Evolutionary conservation across 1,140 invertebrate genomes (phyloP).

Genomic region (Coenobita brevimanus): DNA sequence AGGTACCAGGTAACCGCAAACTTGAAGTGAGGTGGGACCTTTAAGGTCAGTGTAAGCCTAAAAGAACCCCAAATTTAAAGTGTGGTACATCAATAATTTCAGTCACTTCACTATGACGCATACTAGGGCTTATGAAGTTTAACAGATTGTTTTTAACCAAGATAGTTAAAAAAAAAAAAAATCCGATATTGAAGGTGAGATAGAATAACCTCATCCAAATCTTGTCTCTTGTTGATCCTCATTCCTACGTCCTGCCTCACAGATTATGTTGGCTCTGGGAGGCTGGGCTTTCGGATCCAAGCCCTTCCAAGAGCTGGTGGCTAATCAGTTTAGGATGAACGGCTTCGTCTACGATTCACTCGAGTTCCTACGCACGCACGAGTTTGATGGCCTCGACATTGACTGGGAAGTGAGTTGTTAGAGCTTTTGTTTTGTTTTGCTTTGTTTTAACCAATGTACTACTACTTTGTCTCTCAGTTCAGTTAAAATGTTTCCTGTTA

Average conservation of each 20-base stretch:
- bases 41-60: too few species aligned
- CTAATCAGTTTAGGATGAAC: slow-evolving; percentile 93
- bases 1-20: too few species aligned
- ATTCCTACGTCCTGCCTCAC: slow-evolving; percentile 50
- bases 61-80: too few species aligned
- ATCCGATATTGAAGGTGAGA: slow-evolving; percentile 88
- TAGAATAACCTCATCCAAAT: not conserved
- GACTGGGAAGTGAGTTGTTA: slow-evolving; percentile 85
- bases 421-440: too few species aligned
- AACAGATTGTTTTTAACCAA: too few species aligned
- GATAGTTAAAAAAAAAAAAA: slow-evolving; percentile 92
- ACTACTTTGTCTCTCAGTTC: too few species aligned
- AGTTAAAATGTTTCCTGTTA: too few species aligned
- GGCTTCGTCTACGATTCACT: slow-evolving; percentile 96
- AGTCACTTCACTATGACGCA: too few species aligned
- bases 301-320: slow-evolving; percentile 93
- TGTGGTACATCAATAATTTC: too few species aligned
- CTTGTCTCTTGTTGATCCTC: not conserved
- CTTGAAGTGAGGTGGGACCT: too few species aligned
- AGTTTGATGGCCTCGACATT: slow-evolving; percentile 96
- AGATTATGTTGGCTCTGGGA: slow-evolving; percentile 91
- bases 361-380: slow-evolving; percentile 91
- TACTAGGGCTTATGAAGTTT: too few species aligned
- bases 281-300: slow-evolving; percentile 95
- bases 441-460: too few species aligned